Evolutionary conservation across 64 coral and sea anemone species (phyloP).

Genomic region (Anthopleura sola): DNA sequence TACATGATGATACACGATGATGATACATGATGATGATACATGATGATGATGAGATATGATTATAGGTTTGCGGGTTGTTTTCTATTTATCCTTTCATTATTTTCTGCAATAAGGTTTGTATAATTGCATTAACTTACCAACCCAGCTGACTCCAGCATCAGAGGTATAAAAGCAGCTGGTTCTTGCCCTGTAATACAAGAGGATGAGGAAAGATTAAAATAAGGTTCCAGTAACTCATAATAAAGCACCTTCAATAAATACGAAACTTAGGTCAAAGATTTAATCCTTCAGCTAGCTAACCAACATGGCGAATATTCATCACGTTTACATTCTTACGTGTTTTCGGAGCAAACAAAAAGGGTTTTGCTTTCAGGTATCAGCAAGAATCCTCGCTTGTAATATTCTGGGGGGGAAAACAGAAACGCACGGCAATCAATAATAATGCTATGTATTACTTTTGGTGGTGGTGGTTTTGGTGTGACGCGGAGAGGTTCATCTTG

Average conservation of each 20-base stretch:
- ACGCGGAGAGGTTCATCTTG: too few species aligned
- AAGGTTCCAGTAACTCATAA: too few species aligned
- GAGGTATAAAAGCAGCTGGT: slow-evolving; percentile 57
- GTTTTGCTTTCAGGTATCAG: background rate
- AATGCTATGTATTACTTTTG: too few species aligned
- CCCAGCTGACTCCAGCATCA: slow-evolving; percentile 19
- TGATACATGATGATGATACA: too few species aligned
- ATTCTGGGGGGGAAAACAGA: slow-evolving; percentile 9
- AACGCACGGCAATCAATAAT: background rate
- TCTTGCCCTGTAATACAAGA: background rate
- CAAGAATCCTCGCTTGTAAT: slow-evolving; percentile 56
- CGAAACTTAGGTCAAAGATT: background rate
- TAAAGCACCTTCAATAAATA: too few species aligned
- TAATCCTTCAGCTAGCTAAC: too few species aligned
- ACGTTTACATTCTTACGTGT: slow-evolving; percentile 7
- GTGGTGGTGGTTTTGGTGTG: too few species aligned
- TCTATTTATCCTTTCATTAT: background rate
- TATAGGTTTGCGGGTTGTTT: too few species aligned
- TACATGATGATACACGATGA: too few species aligned
- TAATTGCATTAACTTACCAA: slow-evolving; percentile 8
- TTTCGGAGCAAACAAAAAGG: slow-evolving; percentile 38
- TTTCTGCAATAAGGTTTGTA: background rate
- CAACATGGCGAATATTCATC: background rate
- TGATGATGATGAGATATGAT: too few species aligned
- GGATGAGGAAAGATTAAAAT: background rate